Percentiles rank a stretch among this genome's conserved stretches.
These are phyloP conservation scores for Rhaphigaster nebulosa DNA, from an alignment of 2,888 invertebrate genomes.

Conservation along the genomic window DNA sequence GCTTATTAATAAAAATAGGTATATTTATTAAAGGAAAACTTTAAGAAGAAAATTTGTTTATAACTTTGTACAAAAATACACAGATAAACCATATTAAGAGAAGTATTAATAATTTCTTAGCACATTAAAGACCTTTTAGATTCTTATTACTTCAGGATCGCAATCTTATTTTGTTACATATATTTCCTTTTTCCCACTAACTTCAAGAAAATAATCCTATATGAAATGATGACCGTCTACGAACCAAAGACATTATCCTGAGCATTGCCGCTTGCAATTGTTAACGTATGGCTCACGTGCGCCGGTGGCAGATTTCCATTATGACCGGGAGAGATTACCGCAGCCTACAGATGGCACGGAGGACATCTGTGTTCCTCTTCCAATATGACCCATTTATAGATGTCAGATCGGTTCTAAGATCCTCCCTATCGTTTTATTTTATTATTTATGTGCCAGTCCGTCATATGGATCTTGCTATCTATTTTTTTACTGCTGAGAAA, in stretches of 20 bases:
- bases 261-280: neutral
- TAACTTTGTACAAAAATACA: too few relatives aligned
- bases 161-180: too few relatives aligned
- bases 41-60: too few relatives aligned
- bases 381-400: neutral
- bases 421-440: neutral
- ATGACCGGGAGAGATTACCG: conserved; percentile 36
- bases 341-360: conserved; percentile 24
- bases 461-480: neutral
- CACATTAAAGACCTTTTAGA: too few relatives aligned
- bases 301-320: conserved; percentile 37
- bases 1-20: too few relatives aligned
- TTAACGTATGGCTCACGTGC: conserved; percentile 9
- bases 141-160: too few relatives aligned
- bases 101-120: too few relatives aligned
- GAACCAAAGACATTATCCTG: neutral
- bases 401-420: neutral
- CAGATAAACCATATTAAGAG: too few relatives aligned
- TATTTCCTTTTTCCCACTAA: too few relatives aligned
- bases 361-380: conserved; percentile 32
- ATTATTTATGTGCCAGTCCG: neutral
- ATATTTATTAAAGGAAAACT: too few relatives aligned
- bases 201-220: too few relatives aligned
- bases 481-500: neutral
- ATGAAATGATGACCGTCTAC: neutral